phyloP scores from a whole-genome alignment of 2,888 invertebrate species.

The Bellardia bayeri region DNA sequence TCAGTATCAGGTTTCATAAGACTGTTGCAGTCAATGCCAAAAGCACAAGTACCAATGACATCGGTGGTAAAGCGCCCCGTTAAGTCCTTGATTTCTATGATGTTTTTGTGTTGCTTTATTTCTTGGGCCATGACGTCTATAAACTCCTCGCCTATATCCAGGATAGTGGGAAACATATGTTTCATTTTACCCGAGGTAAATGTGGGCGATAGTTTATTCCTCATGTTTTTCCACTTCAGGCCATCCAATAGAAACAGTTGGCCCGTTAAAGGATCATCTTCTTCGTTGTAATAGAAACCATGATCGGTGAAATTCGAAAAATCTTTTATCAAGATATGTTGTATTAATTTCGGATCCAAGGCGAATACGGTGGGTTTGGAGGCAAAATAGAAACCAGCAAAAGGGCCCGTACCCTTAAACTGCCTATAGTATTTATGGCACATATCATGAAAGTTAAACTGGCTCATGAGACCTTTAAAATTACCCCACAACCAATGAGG shows the following conservation, averaged over 20 bases:
- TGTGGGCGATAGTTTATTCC: constrained; percentile 84
- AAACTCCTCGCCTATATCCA: constrained; percentile 75
- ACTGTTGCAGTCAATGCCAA: constrained; percentile 85
- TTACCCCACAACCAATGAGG: constrained; percentile 56
- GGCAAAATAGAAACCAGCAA: constrained; percentile 79
- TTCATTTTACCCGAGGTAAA: constrained; percentile 82
- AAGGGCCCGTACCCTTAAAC: constrained; percentile 74
- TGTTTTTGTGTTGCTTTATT: constrained; percentile 28
- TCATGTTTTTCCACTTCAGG: constrained; percentile 83
- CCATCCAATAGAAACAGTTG: constrained; percentile 83
- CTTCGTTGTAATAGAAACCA: constrained; percentile 79
- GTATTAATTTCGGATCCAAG: constrained; percentile 77
- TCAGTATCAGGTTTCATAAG: constrained; percentile 82
- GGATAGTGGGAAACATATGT: constrained; percentile 79
- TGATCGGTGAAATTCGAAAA: constrained; percentile 82
- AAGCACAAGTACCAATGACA: constrained; percentile 85
- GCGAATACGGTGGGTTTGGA: constrained; percentile 76
- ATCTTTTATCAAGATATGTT: constrained; percentile 79
- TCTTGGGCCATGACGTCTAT: constrained; percentile 70
- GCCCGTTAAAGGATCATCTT: constrained; percentile 81
- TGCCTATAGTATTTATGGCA: constrained; percentile 43
- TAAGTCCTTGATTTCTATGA: constrained; percentile 84
- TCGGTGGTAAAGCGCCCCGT: constrained; percentile 85
- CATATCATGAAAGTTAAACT: constrained; percentile 74
- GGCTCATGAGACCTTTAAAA: constrained; percentile 30